Evolutionary conservation across 1,140 invertebrate genomes (phyloP).

Genomic region (Bactericera cockerelli): DNA sequence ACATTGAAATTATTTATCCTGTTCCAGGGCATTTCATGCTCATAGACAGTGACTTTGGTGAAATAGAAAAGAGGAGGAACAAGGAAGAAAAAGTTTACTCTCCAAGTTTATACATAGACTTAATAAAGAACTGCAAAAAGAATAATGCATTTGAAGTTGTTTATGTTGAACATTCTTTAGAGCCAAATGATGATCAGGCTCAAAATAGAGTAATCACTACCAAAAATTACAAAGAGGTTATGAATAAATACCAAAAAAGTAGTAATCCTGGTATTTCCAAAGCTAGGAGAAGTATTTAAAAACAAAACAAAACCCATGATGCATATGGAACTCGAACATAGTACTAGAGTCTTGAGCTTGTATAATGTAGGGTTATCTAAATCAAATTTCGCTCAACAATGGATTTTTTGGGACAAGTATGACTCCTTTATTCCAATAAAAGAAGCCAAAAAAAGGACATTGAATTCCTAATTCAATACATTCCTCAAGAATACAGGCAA

Average conservation of each 20-base stretch:
- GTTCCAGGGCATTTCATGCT: slow-evolving; percentile 19
- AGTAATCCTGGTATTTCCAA: not conserved
- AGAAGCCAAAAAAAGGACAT: not conserved
- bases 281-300: not conserved
- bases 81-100: not conserved
- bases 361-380: not conserved
- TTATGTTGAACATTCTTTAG: not conserved
- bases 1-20: slow-evolving; percentile 1
- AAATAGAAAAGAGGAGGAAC: not conserved
- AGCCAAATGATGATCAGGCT: not conserved
- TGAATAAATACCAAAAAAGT: too few relatives aligned
- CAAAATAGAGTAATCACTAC: not conserved
- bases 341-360: not conserved
- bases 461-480: not conserved
- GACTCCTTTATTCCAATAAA: too few relatives aligned
- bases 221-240: too few relatives aligned
- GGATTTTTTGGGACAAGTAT: not conserved
- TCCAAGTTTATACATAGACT: not conserved
- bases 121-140: not conserved
- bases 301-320: not conserved
- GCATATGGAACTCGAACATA: not conserved
- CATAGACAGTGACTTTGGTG: not conserved
- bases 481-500: not conserved
- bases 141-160: not conserved
- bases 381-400: not conserved